phyloP scores from a whole-genome alignment of 2,888 invertebrate species.

The Catocala fraxini region DNA sequence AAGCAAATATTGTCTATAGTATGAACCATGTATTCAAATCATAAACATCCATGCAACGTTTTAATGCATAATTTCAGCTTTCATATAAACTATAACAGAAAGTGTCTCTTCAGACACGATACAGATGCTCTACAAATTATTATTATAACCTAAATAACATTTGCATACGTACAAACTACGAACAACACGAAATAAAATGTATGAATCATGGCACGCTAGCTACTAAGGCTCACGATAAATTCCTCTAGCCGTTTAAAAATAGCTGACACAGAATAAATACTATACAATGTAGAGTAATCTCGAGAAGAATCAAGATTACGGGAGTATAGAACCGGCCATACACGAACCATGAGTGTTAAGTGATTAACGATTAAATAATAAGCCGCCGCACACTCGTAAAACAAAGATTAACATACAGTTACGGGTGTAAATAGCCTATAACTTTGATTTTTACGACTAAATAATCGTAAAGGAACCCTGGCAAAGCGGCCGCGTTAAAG shows the following conservation, averaged over 20 bases:
- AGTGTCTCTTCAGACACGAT: constrained; percentile 20
- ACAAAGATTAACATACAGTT: constrained; percentile 87
- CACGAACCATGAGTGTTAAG: constrained; percentile 77
- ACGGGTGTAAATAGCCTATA: constrained; percentile 87
- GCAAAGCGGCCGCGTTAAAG: constrained; percentile 66
- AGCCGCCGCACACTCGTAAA: constrained; percentile 84
- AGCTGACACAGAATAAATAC: constrained; percentile 47
- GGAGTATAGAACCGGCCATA: constrained; percentile 69
- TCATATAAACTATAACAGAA: constrained; percentile 15
- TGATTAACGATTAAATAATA: constrained; percentile 86
- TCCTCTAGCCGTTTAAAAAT: constrained; percentile 49
- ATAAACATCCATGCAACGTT: not conserved
- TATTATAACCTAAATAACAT: constrained; percentile 37
- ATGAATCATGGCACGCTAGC: constrained; percentile 44
- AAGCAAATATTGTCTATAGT: too few species aligned
- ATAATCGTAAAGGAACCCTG: constrained; percentile 88
- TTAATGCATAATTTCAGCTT: constrained; percentile 9
- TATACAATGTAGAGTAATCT: constrained; percentile 50
- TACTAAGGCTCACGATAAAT: constrained; percentile 40
- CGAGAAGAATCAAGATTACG: constrained; percentile 54
- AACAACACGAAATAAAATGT: constrained; percentile 31
- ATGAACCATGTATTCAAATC: too few species aligned
- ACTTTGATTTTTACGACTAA: constrained; percentile 89
- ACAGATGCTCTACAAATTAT: constrained; percentile 16
- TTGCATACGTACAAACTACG: constrained; percentile 25